phyloP scores from a whole-genome alignment of 2,113 vertebrate species.

The Puffinus mauretanicus region DNA sequence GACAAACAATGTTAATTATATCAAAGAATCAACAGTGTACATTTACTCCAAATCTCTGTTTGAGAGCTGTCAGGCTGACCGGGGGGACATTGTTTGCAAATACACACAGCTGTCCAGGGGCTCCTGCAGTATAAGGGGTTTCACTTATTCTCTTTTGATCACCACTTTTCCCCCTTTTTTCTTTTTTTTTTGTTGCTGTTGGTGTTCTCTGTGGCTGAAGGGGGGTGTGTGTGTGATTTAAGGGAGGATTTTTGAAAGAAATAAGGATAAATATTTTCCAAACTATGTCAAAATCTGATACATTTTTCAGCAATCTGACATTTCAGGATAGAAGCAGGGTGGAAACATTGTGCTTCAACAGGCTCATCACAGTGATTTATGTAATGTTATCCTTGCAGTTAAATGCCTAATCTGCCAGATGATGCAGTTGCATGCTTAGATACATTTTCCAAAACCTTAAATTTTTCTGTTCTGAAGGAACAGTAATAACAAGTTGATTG shows the following conservation, averaged over 20 bases:
- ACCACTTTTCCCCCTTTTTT: neutral
- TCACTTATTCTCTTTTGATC: neutral
- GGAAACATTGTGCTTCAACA: neutral
- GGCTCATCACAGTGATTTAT: neutral
- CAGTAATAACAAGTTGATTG: neutral
- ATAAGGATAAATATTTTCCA: slow-evolving; percentile 17
- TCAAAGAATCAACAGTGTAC: neutral
- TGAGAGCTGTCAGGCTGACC: neutral
- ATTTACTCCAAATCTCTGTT: neutral
- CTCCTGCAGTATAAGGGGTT: neutral
- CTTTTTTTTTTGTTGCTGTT: neutral
- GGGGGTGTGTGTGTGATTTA: neutral
- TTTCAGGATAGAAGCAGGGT: neutral
- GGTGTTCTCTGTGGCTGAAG: neutral
- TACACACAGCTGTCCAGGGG: neutral
- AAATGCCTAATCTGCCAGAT: slow-evolving; percentile 11
- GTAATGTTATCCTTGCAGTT: neutral
- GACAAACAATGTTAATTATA: neutral
- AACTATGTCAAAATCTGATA: neutral
- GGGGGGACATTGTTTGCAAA: neutral
- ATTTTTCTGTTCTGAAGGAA: slow-evolving; percentile 20
- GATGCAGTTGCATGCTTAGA: slow-evolving; percentile 9
- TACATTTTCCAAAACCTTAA: slow-evolving; percentile 11
- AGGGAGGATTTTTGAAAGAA: neutral
- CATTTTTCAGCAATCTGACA: neutral